Evolutionary conservation across 2,113 vertebrate species (phyloP).

Genomic region (Hyla sarda): DNA sequence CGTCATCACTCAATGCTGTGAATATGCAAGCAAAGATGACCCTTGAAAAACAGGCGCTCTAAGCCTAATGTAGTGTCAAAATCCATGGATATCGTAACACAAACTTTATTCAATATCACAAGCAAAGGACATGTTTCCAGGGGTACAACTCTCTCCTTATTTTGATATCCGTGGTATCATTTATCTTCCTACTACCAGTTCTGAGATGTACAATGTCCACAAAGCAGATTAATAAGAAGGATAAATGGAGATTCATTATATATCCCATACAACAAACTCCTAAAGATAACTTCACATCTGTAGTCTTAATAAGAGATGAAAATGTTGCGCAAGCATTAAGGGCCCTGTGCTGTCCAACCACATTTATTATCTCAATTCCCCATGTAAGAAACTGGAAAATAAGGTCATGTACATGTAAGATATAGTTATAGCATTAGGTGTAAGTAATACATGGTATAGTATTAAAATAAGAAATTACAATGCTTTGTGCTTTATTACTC

Average conservation of each 20-base stretch:
- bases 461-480: background rate
- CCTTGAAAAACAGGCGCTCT: too few relatives aligned
- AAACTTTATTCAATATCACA: too few relatives aligned
- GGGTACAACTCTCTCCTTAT: too few relatives aligned
- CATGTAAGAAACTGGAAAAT: background rate
- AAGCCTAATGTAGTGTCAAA: too few relatives aligned
- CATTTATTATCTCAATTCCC: background rate
- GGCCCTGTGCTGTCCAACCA: slow-evolving; percentile 44
- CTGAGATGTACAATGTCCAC: background rate
- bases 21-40: too few relatives aligned
- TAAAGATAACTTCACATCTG: slow-evolving; percentile 38
- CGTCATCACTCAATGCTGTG: too few relatives aligned
- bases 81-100: too few relatives aligned
- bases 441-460: background rate
- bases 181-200: too few relatives aligned
- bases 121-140: too few relatives aligned
- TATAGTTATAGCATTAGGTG: background rate
- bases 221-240: background rate
- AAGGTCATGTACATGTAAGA: background rate
- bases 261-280: background rate
- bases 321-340: slow-evolving; percentile 34
- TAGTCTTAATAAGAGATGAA: background rate
- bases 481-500: background rate
- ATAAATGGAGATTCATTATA: background rate
- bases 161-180: too few relatives aligned